phyloP scores from a whole-genome alignment of 2,113 vertebrate species.

The Aspiorhynchus laticeps region DNA sequence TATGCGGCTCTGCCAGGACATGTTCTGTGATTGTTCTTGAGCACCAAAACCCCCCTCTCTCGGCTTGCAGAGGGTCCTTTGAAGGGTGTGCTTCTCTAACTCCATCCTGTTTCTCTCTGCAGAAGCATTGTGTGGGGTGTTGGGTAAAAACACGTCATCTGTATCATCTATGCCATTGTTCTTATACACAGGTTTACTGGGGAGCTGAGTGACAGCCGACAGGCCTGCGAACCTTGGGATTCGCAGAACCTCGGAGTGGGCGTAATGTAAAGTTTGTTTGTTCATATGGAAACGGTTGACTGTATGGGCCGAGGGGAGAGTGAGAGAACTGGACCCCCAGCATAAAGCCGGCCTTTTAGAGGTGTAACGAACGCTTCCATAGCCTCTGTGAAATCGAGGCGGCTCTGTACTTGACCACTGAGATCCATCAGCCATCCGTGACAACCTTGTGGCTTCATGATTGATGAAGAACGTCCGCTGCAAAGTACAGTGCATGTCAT shows the following conservation, averaged over 20 bases:
- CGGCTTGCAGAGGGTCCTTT: not conserved
- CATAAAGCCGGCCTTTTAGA: not conserved
- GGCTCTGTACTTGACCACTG: conserved; percentile 43
- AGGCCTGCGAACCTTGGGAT: not conserved
- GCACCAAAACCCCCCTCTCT: not conserved
- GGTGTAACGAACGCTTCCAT: not conserved
- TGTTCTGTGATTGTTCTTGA: conserved; percentile 11
- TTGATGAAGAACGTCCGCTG: conserved; percentile 8
- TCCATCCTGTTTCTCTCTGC: conserved; percentile 34
- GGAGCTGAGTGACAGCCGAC: not conserved
- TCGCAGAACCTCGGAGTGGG: conserved; percentile 54
- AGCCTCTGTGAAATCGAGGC: not conserved
- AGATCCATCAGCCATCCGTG: conserved; percentile 62
- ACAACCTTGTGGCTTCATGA: conserved; percentile 47
- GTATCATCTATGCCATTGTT: conserved; percentile 4
- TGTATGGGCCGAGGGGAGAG: conserved; percentile 37
- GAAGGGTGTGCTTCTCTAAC: not conserved
- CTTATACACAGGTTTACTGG: not conserved
- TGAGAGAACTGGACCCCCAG: conserved; percentile 47
- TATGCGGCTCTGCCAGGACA: conserved; percentile 33
- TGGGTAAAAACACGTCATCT: not conserved
- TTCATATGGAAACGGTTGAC: not conserved
- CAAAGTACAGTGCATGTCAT: not conserved
- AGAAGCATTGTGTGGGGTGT: not conserved
- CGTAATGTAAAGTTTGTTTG: conserved; percentile 4